Conservation (phyloP, 1,140 invertebrate species). For the Dreissena rostriformis region DNA sequence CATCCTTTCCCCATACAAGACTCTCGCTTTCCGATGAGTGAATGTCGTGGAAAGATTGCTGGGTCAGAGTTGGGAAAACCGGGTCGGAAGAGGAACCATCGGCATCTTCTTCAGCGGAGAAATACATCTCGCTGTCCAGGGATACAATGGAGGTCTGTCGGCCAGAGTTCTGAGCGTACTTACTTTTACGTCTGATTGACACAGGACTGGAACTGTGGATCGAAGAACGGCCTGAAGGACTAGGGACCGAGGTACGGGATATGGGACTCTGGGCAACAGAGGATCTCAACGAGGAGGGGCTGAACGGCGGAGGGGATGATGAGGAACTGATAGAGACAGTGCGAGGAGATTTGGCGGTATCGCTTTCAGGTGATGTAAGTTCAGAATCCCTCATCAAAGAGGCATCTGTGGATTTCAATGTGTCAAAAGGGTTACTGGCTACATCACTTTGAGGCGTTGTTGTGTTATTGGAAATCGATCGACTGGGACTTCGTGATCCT, state of each 20-base stretch:
- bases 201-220: constrained; percentile 47
- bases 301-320: constrained; percentile 54
- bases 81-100: constrained; percentile 52
- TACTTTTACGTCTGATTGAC: neutral
- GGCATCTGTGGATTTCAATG: constrained; percentile 48
- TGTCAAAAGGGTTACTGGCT: constrained; percentile 53
- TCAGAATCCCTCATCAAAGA: constrained; percentile 36
- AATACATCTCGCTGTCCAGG: constrained; percentile 74
- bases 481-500: constrained; percentile 22
- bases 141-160: constrained; percentile 63
- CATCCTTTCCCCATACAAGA: constrained; percentile 11
- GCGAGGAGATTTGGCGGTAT: neutral
- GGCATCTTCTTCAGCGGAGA: constrained; percentile 72
- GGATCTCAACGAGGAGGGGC: constrained; percentile 27
- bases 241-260: constrained; percentile 58
- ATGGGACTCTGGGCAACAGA: constrained; percentile 52
- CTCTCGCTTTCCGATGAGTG: constrained; percentile 22
- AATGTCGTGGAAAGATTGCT: constrained; percentile 19
- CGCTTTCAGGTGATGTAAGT: constrained; percentile 4
- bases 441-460: constrained; percentile 26
- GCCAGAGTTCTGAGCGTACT: constrained; percentile 1
- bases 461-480: constrained; percentile 38
- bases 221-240: constrained; percentile 60
- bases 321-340: constrained; percentile 51
- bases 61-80: constrained; percentile 35